phyloP scores from a whole-genome alignment of 2,113 vertebrate species.

The Cyrtonyx montezumae region DNA sequence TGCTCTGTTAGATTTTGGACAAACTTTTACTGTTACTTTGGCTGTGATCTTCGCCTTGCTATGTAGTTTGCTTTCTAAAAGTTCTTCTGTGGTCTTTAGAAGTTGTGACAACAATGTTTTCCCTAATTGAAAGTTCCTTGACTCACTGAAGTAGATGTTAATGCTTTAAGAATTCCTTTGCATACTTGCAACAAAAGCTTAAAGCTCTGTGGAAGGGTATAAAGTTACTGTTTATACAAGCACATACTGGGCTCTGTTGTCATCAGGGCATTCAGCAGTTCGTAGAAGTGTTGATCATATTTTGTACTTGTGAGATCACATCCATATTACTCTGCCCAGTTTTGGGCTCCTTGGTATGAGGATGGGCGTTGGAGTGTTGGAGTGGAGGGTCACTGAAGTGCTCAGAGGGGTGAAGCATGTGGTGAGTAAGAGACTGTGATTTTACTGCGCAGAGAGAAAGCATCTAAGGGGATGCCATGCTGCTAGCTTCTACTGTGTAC shows the following conservation, averaged over 20 bases:
- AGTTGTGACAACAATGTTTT: background rate
- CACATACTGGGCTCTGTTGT: background rate
- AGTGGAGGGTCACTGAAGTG: no score
- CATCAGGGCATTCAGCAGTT: background rate
- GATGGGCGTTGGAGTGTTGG: rapidly evolving
- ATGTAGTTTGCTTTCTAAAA: background rate
- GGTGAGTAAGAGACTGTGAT: background rate
- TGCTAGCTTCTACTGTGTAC: background rate
- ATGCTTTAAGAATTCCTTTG: background rate
- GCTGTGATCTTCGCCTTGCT: background rate
- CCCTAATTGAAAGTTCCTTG: background rate
- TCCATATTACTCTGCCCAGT: no score
- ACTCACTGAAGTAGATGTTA: background rate
- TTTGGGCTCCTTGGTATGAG: background rate
- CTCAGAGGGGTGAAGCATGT: background rate
- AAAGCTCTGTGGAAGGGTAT: background rate
- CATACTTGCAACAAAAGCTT: background rate
- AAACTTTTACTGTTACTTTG: background rate
- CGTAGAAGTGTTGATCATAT: background rate
- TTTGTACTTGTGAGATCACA: background rate
- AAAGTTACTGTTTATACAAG: background rate
- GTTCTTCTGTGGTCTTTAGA: background rate
- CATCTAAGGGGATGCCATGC: background rate
- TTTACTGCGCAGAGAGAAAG: background rate
- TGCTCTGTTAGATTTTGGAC: background rate